Evolutionary conservation across 1,140 invertebrate genomes (phyloP).

Genomic region (Drosophila nigromelanica): DNA sequence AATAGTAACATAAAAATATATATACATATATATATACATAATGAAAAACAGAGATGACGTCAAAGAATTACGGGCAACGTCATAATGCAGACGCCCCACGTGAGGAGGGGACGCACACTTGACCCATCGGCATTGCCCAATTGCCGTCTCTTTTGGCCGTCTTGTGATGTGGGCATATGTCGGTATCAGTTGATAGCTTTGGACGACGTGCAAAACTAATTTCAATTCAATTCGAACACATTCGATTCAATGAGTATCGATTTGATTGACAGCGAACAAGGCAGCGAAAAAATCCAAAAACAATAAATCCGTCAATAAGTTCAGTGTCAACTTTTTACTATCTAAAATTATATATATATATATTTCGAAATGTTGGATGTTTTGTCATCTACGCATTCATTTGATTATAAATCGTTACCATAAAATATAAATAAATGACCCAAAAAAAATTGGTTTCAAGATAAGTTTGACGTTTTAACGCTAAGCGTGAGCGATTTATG

Average conservation of each 20-base stretch:
- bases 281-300: not conserved
- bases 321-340: constrained; percentile 16
- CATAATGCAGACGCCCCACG: not conserved
- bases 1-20: no score
- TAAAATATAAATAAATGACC: constrained; percentile 1
- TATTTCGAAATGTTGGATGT: not conserved
- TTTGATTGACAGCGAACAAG: constrained; percentile 26
- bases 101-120: constrained; percentile 10
- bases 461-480: not conserved
- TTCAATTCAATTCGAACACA: constrained; percentile 7
- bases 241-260: no score
- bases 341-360: constrained; percentile 1
- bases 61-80: constrained; percentile 3
- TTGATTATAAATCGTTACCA: not conserved
- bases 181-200: constrained; percentile 17
- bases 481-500: not conserved
- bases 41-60: constrained; percentile 6
- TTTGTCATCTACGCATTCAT: not conserved
- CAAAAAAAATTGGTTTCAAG: not conserved
- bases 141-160: not conserved
- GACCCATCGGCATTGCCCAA: constrained; percentile 14
- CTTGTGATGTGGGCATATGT: not conserved
- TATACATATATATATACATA: no score
- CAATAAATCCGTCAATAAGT: constrained; percentile 34
- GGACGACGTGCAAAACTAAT: constrained; percentile 6